Percentiles rank a stretch among this genome's conserved stretches.
phyloP scores from a whole-genome alignment of 1,140 invertebrate genomes.

The Trichonephila clavata region DNA sequence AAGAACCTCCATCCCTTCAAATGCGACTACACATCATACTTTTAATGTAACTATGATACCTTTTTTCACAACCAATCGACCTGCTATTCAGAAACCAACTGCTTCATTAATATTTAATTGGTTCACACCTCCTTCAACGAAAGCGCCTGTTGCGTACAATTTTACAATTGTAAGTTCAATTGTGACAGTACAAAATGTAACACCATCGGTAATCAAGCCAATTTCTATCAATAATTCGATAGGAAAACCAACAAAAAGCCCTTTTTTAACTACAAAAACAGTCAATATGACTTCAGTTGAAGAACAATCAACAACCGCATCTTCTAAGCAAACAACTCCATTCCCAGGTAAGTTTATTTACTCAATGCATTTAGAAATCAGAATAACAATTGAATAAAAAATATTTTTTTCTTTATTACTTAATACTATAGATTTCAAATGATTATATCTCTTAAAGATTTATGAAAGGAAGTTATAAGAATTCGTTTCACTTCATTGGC shows the following conservation, averaged over 20 bases:
- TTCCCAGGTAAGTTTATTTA: background rate
- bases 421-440: no score
- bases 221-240: background rate
- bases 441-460: no score
- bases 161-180: slow-evolving; percentile 12
- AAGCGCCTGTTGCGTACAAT: background rate
- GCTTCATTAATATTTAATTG: background rate
- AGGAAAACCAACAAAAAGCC: background rate
- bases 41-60: slow-evolving; percentile 34
- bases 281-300: background rate
- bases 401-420: no score
- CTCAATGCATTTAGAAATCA: background rate
- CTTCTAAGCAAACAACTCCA: background rate
- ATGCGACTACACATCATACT: background rate
- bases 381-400: no score
- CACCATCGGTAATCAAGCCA: background rate
- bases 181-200: background rate
- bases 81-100: background rate
- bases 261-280: background rate
- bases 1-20: background rate
- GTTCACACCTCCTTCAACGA: background rate
- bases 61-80: slow-evolving; percentile 33
- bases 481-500: no score
- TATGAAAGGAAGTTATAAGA: no score
- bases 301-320: slow-evolving; percentile 50